Conservation (phyloP, 2,113 vertebrate species). For the Mionectes macconnelli region DNA sequence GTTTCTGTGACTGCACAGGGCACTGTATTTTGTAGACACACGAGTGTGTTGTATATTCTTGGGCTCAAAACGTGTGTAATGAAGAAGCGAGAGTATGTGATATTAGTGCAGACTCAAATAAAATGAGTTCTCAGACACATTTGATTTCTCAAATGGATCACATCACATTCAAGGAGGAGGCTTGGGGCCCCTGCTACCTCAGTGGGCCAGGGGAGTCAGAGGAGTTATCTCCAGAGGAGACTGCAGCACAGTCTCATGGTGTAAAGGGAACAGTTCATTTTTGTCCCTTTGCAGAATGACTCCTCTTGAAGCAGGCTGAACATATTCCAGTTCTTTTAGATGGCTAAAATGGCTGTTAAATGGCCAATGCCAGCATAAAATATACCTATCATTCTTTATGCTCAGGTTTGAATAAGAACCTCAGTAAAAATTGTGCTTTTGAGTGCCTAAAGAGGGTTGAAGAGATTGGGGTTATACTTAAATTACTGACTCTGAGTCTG, state of each 20-base stretch:
- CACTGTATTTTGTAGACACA: neutral
- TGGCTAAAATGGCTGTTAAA: neutral
- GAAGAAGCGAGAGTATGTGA: neutral
- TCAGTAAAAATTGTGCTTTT: neutral
- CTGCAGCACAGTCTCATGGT: neutral
- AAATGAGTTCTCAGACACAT: neutral
- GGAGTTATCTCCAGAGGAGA: neutral
- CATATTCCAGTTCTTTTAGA: neutral
- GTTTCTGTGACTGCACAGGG: neutral
- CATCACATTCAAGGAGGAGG: neutral
- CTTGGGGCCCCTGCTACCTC: neutral
- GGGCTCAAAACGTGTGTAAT: neutral
- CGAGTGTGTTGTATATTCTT: neutral
- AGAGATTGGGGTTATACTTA: neutral
- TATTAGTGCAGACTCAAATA: neutral
- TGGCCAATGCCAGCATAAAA: neutral
- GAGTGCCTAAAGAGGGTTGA: neutral
- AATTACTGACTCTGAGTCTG: neutral
- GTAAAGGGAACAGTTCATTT: neutral
- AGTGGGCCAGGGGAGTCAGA: rapidly evolving
- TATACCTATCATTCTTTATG: neutral
- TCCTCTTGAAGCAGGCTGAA: neutral
- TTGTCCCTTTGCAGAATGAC: neutral
- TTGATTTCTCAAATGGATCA: neutral
- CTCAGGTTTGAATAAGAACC: neutral